A percentile compares a stretch with the other conserved stretches of the same genome.
phyloP scores from a whole-genome alignment of 2,797 vertebrate genomes.

The Chloroceryle amazona region DNA sequence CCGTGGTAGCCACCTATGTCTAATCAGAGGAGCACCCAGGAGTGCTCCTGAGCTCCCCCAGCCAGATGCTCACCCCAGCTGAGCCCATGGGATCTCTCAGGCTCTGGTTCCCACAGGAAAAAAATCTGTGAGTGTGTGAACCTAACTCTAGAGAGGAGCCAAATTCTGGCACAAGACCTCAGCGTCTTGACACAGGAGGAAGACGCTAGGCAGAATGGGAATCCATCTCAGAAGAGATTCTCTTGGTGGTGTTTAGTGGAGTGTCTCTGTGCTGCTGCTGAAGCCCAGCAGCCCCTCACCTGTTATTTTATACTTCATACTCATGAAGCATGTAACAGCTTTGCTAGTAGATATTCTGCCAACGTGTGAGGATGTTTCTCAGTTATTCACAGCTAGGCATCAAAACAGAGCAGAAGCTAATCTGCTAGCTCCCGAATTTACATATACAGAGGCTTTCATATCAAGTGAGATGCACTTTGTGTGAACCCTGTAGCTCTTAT shows the following conservation, averaged over 20 bases:
- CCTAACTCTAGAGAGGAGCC: background rate
- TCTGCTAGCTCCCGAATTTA: background rate
- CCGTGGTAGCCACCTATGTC: background rate
- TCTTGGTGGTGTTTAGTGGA: background rate
- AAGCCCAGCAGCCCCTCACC: background rate
- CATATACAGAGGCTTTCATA: background rate
- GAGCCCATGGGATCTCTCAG: rapidly evolving
- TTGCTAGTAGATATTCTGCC: background rate
- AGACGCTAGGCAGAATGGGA: background rate
- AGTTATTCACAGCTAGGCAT: background rate
- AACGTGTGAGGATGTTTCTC: background rate
- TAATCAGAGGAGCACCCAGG: background rate
- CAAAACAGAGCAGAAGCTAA: background rate
- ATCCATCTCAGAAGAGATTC: background rate
- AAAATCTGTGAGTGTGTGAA: rapidly evolving
- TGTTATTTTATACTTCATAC: background rate
- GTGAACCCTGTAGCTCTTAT: constrained; percentile 54
- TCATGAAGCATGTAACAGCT: background rate
- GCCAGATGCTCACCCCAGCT: rapidly evolving
- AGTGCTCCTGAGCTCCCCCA: background rate
- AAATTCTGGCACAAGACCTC: background rate
- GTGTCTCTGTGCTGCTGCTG: rapidly evolving
- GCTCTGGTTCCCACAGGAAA: background rate
- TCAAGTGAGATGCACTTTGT: constrained; percentile 45
- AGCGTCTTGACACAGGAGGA: background rate